Evolutionary conservation across 2,797 vertebrate genomes (phyloP).

Genomic region (Cheirogaleus major): DNA sequence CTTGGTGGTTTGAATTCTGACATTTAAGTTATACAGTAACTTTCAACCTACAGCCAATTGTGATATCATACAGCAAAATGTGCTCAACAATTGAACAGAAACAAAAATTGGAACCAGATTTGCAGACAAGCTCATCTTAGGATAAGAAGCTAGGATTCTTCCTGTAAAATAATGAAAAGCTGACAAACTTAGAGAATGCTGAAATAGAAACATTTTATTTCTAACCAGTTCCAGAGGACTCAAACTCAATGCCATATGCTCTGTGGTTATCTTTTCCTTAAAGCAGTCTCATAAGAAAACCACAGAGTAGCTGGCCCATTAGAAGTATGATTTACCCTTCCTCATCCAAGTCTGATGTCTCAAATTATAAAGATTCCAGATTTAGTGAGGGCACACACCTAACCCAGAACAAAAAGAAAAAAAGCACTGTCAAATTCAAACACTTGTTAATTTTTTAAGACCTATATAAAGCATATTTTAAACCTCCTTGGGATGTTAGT

Average conservation of each 20-base stretch:
- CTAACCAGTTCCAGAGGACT: constrained; percentile 74
- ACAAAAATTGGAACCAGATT: constrained; percentile 64
- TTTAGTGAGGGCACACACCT: not conserved
- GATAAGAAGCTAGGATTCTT: constrained; percentile 65
- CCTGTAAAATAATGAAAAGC: constrained; percentile 72
- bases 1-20: constrained; percentile 77
- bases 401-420: not conserved
- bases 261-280: constrained; percentile 29
- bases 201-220: constrained; percentile 56
- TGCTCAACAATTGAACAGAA: constrained; percentile 43
- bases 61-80: constrained; percentile 78
- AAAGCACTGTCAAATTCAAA: not conserved
- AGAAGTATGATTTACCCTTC: not conserved
- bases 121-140: constrained; percentile 75
- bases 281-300: constrained; percentile 17
- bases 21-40: constrained; percentile 77
- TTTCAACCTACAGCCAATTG: constrained; percentile 73
- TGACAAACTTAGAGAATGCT: constrained; percentile 67
- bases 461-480: not conserved
- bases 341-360: not conserved
- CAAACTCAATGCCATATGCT: constrained; percentile 29
- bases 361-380: not conserved
- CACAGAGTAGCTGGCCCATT: not conserved
- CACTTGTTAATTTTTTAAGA: not conserved
- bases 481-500: not conserved